Base-by-base conservation (phyloP, 2,888 invertebrate species). In the Pollenia labialis region DNA sequence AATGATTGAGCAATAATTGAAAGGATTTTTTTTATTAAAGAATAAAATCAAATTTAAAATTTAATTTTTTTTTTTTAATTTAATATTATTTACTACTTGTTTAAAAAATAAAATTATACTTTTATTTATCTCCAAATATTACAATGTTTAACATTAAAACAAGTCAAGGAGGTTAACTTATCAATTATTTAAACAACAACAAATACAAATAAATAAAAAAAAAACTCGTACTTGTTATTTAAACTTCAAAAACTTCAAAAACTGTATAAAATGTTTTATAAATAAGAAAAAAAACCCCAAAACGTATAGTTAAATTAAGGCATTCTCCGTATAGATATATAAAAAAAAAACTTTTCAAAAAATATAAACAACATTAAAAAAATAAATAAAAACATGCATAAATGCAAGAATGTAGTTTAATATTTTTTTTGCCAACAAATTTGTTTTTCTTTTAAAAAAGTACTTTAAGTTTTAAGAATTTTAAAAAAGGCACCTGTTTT, bases 141-240 rank as follows among this genome's bases (percentile, higher is more conserved):
- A 40, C 44, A 76, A 40, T 60, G 40, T 72, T 52, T 58, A 64
- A 40, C 10, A 56, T 69, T 18, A 76, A 80, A 86, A 86, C 83
- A 76, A 84, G 87, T 84, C 87, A 87, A 87, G 87, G 87, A 87
- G 87, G 87, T 87, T 72, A 81, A 84, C 76, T 87, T 87, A 83
- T 87, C 87, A 87, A 68, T 76, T 80, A 72, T 44, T 76, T 66
- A 66, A 60, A 64, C 71, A 80, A 72, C 71, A 71, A 52, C 23
- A 81, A 52, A 56, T 8, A 48, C 40, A 56, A 46, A 42, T 48
- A 66, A 50, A 74, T 18, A 64, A 23, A 23, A 23, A 11, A 44
- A 16, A 42, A 48, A 64, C 23, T 56, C 14, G 48, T 50, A 77
- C 74, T 80, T 74, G 76, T 72, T 77, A 60, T 81, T 72, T 62